Percentiles rank a stretch among this genome's conserved stretches.
Evolutionary conservation across 2,113 vertebrate genomes (phyloP).

Genomic region (Limanda limanda): DNA sequence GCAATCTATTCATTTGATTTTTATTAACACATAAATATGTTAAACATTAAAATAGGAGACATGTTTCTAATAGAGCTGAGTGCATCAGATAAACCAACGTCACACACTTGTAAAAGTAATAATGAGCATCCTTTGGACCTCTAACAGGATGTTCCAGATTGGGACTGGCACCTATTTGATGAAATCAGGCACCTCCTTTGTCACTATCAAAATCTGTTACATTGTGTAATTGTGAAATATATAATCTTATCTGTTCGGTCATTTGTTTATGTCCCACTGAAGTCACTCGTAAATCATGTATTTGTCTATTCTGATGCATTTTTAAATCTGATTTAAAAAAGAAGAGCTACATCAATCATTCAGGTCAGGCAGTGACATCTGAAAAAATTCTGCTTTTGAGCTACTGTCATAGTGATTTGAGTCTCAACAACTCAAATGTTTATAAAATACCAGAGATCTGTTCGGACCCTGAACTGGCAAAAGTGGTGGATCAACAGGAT

Average conservation of each 20-base stretch:
- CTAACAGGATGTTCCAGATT: background rate
- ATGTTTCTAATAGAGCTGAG: background rate
- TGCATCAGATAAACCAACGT: too few relatives aligned
- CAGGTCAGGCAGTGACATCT: background rate
- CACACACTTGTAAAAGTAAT: background rate
- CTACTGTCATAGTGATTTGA: background rate
- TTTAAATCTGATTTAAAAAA: background rate
- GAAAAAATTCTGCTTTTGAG: background rate
- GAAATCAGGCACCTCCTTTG: background rate
- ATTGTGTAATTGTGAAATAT: background rate
- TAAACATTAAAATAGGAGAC: background rate
- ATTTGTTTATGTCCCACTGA: background rate
- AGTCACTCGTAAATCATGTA: background rate
- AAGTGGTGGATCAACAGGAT: too few relatives aligned
- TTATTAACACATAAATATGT: background rate
- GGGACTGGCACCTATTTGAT: background rate
- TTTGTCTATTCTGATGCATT: background rate
- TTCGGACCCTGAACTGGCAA: too few relatives aligned
- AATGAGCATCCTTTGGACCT: too few relatives aligned
- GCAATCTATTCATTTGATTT: too few relatives aligned
- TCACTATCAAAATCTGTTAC: background rate
- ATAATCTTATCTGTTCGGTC: background rate
- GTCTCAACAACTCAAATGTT: too few relatives aligned
- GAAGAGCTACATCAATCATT: background rate
- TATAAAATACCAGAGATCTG: too few relatives aligned